A percentile compares a stretch with the other conserved stretches of the same genome.
These are phyloP conservation scores for Torymus auratus DNA, from an alignment of 2,888 invertebrate species.

Conservation along the genomic window DNA sequence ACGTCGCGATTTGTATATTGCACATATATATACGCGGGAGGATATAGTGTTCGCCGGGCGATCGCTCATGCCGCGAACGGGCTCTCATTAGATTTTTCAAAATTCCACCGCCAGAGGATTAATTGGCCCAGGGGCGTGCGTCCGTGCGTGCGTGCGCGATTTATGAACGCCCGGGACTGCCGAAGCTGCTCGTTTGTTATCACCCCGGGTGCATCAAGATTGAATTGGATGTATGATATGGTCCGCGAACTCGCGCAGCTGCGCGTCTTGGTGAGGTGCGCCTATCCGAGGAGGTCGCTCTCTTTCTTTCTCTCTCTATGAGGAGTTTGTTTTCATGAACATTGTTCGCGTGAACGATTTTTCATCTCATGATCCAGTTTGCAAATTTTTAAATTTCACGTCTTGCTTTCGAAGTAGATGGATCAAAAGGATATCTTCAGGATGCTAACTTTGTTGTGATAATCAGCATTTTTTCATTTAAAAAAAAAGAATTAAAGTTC, in stretches of 20 bases:
- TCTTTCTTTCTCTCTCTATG: too few relatives aligned
- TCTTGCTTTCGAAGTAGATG: too few relatives aligned
- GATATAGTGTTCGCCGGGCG: slow-evolving; percentile 40
- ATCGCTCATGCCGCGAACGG: slow-evolving; percentile 52
- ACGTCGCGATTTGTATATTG: slow-evolving; percentile 25
- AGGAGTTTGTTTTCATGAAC: too few relatives aligned
- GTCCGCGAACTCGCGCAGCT: slow-evolving; percentile 16
- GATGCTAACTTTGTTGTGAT: too few relatives aligned
- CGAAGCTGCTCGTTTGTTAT: slow-evolving; percentile 53
- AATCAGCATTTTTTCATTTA: too few relatives aligned
- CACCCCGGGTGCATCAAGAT: slow-evolving; percentile 53
- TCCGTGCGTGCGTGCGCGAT: slow-evolving; percentile 13
- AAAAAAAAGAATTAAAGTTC: too few relatives aligned
- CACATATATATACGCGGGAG: slow-evolving; percentile 54
- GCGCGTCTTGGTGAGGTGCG: not conserved
- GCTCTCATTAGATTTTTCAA: slow-evolving; percentile 67
- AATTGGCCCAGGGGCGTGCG: slow-evolving; percentile 19
- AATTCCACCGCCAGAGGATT: slow-evolving; percentile 31
- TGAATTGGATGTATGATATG: slow-evolving; percentile 22
- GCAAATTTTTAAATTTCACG: too few relatives aligned
- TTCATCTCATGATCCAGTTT: too few relatives aligned
- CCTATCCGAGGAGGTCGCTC: not conserved
- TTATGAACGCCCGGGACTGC: slow-evolving; percentile 20
- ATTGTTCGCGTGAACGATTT: too few relatives aligned
- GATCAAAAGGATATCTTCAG: too few relatives aligned